Base-by-base conservation (phyloP, 2,113 vertebrate genomes). In the Neodontobutis hainanensis region DNA sequence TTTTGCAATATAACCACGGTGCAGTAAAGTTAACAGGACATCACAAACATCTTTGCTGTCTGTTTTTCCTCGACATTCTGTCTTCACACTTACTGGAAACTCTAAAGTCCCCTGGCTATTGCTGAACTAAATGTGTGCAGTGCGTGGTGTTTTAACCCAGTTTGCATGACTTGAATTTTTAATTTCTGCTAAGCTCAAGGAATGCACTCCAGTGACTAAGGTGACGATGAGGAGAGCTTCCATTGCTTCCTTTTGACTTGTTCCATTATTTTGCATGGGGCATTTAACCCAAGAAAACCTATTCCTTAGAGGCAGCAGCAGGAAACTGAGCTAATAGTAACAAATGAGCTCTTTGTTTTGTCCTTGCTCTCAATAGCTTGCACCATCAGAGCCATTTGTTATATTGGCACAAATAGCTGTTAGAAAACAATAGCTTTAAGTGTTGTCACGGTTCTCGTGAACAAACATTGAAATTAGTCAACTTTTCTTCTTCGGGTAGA, bases 121-220 rank as follows among this genome's bases (percentile, higher is more conserved):
- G 67, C 76, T 50, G 55, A 51, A 58, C 81, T 79, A 65, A 87
- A 88, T 82, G 64, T 87, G 75, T 70, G 51, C 42, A 40, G 74
- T 77, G 66, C 78, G 75, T 78, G 67, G 74, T 56, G 53, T 85
- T 84, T 87, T 89, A 87, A 86, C 82, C 85, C 82, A 83, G 77
- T 90, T 90, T 91, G 74, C 45, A 53, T 89, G 80, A 88, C 84
- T 85, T 88, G 72, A 85, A 87, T 90, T 71, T 87, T 84, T 85
- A 52, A 90, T 83, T 77, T 77, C 67, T 62, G 61, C 75, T 75
- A 55, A 89, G 83, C 78, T 81, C 45, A 45, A 73, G 70, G 65
- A 87, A 84, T 79, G 75, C 61, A 27, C 64, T 77, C 48, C 32
- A 51, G 51, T 69, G 75, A 60, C 51, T 36, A 62, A 32, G 42